Conservation (phyloP, 2,888 invertebrate genomes). For the Mylabris sibirica region DNA sequence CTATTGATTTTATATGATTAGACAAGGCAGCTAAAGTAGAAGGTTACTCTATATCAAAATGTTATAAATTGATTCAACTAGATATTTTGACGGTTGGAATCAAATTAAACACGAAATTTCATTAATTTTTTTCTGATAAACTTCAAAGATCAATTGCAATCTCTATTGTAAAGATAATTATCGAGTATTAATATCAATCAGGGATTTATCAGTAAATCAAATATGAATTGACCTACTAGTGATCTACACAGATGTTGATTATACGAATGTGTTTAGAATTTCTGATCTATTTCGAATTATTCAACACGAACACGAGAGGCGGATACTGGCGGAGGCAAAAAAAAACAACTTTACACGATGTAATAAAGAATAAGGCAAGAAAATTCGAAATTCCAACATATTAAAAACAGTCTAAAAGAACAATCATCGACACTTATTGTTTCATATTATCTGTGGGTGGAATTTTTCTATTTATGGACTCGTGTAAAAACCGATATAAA, state of each 20-base stretch:
- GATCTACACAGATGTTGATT: slow-evolving; percentile 12
- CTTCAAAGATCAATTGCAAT: background rate
- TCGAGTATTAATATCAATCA: background rate
- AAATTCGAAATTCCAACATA: no score
- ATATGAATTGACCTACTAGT: background rate
- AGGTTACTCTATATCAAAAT: background rate
- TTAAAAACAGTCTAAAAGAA: no score
- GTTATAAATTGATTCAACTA: background rate
- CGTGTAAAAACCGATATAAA: background rate
- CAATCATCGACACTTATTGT: no score
- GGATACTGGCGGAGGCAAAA: no score
- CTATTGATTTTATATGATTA: no score
- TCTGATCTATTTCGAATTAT: background rate
- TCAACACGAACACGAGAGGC: background rate
- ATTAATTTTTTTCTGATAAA: no score
- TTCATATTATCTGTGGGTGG: no score
- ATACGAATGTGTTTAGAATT: background rate
- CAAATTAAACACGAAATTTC: background rate
- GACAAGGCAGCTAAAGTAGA: background rate
- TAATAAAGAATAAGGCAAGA: no score
- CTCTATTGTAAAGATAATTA: background rate
- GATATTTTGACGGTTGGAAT: background rate
- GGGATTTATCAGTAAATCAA: background rate
- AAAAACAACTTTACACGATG: no score
- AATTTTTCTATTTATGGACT: no score